These are phyloP conservation scores for Lagopus leucura DNA, from an alignment of 2,113 vertebrate species.

Conservation along the genomic window DNA sequence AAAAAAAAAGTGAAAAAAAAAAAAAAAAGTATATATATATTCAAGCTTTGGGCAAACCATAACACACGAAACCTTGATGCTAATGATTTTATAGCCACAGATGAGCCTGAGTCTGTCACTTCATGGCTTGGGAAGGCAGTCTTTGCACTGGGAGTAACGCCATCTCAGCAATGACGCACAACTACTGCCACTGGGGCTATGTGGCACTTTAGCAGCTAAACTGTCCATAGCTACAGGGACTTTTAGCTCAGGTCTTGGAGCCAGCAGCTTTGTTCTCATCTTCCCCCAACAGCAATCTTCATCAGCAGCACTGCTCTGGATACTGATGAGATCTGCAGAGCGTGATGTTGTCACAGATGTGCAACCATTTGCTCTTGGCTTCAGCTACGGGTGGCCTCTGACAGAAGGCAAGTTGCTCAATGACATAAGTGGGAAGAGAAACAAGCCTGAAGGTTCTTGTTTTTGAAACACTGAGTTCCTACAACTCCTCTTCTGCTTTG, in stretches of 20 bases:
- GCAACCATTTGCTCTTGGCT: neutral
- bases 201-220: neutral
- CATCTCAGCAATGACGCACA: neutral
- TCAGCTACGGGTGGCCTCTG: neutral
- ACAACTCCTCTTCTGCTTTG: neutral
- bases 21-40: too few species aligned
- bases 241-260: neutral
- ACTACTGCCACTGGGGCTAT: neutral
- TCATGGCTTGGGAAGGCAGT: neutral
- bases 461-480: neutral
- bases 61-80: neutral
- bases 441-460: neutral
- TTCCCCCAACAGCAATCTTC: fast-evolving
- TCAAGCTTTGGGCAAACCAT: neutral
- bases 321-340: neutral
- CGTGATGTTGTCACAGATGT: neutral
- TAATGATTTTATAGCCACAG: neutral
- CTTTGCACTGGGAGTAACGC: fast-evolving
- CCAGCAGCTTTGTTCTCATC: neutral
- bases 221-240: neutral
- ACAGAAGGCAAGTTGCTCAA: neutral
- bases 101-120: neutral
- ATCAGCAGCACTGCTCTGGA: neutral
- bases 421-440: neutral
- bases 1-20: too few species aligned